Evolutionary conservation across 2,797 vertebrate species (phyloP), one percentile per base, ranked within the genome.

Genomic region (Anabas testudineus): DNA sequence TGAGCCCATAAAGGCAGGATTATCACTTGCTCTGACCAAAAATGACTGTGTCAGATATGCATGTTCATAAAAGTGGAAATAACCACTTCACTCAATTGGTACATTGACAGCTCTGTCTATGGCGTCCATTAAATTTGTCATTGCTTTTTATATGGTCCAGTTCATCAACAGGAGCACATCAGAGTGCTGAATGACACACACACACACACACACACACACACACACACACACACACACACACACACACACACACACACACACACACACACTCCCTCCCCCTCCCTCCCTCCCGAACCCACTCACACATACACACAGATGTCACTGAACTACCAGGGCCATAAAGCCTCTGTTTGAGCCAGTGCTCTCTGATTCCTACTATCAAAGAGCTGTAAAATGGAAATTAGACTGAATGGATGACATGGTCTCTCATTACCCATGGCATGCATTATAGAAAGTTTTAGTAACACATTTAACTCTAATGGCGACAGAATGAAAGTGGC

Each of bases 321-420:
- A 18, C 10, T 19, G 21, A 64, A 53, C 56, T 80, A 41, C 55
- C 37, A 37, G 69, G 77, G 70, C 74, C 67, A 83, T 87, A 88
- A 91, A 88, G 63, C 56, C 79, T 75, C 67, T 61, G 86, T 24
- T 76, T 75, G 77, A 87, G 84, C 76, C 68, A 42, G 70, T 74
- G 64, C 74, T 76, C 80, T 69, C 73, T 85, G 83, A 80, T 89
- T 87, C 71, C 74, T 66, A 62, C 81, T 76, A 86, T 92, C 87
- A 91, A 78, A 86, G 52, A 66, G 85, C 73, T 81, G 81, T 93
- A 87, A 92, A 90, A 91, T 89, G 81, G 81, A 91, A 90, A 92
- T 91, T 67, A 85, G 71, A 63, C 80, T 82, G 82, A 90, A 87
- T 88, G 84, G 76, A 81, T 88, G 86, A 88, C 80, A 81, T 26